A percentile compares a stretch with the other conserved stretches of the same genome.
Conservation (phyloP, 2,888 invertebrate species). For the Tridacna crocea region DNA sequence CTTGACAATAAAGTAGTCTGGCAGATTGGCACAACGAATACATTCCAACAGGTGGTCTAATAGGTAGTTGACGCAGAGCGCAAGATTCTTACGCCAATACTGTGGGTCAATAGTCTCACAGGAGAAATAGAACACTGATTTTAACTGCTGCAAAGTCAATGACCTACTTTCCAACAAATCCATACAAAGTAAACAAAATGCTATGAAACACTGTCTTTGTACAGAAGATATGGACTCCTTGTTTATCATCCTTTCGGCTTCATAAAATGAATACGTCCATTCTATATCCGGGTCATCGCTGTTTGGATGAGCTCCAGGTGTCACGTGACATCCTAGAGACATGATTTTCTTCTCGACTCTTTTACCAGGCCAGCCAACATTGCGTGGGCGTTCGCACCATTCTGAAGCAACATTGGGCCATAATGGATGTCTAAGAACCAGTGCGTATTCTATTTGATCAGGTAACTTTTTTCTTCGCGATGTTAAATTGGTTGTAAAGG, state of each 20-base stretch:
- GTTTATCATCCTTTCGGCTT: slow-evolving; percentile 65
- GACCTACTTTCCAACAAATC: slow-evolving; percentile 57
- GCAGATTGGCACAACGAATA: slow-evolving; percentile 61
- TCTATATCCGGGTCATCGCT: slow-evolving; percentile 66
- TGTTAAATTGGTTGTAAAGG: slow-evolving; percentile 43
- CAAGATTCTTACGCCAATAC: slow-evolving; percentile 68
- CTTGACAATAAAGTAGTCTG: slow-evolving; percentile 69
- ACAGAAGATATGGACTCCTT: slow-evolving; percentile 66
- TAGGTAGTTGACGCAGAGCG: slow-evolving; percentile 61
- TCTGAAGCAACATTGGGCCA: slow-evolving; percentile 68
- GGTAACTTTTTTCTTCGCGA: slow-evolving; percentile 47
- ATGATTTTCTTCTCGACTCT: slow-evolving; percentile 63
- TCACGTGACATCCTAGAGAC: slow-evolving; percentile 65
- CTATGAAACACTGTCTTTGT: slow-evolving; percentile 68
- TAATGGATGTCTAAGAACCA: slow-evolving; percentile 60
- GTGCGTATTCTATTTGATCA: slow-evolving; percentile 62
- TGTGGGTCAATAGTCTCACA: slow-evolving; percentile 68
- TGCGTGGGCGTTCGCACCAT: slow-evolving; percentile 63
- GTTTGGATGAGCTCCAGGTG: slow-evolving; percentile 61
- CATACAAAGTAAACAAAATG: slow-evolving; percentile 63
- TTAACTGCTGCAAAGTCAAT: slow-evolving; percentile 62
- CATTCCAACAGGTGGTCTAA: slow-evolving; percentile 65
- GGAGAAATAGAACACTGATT: slow-evolving; percentile 67
- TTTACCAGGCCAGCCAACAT: slow-evolving; percentile 66
- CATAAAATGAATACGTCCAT: slow-evolving; percentile 70